phyloP scores from a whole-genome alignment of 1,140 invertebrate species.

The Drosophila yakuba region DNA sequence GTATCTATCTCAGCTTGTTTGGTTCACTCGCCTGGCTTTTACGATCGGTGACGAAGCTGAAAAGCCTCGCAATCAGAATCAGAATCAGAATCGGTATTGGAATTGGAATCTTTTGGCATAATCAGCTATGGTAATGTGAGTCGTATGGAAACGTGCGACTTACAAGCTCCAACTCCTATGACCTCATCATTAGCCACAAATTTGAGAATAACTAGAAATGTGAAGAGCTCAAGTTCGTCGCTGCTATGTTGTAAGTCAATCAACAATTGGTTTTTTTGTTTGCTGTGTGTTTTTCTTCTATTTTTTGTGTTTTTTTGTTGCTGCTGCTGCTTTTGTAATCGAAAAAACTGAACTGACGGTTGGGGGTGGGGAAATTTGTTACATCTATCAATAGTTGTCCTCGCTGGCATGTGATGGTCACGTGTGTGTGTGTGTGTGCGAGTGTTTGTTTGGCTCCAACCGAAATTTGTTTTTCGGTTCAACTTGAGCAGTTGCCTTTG shows the following conservation, averaged over 20 bases:
- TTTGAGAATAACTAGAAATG: slow-evolving; percentile 48
- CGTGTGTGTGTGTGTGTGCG: slow-evolving; percentile 40
- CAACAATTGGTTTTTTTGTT: slow-evolving; percentile 67
- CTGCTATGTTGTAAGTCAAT: slow-evolving; percentile 61
- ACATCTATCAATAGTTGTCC: slow-evolving; percentile 61
- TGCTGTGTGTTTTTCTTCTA: background rate
- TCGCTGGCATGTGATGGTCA: slow-evolving; percentile 76
- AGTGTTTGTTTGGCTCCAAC: slow-evolving; percentile 24
- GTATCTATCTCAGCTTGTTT: slow-evolving; percentile 15
- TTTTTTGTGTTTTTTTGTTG: background rate
- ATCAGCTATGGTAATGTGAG: slow-evolving; percentile 44
- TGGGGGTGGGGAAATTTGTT: slow-evolving; percentile 33
- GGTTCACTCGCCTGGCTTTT: slow-evolving; percentile 9
- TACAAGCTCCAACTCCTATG: slow-evolving; percentile 49
- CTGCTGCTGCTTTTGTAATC: slow-evolving; percentile 52
- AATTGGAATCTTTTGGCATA: slow-evolving; percentile 38
- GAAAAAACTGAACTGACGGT: slow-evolving; percentile 16
- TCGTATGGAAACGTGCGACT: slow-evolving; percentile 19
- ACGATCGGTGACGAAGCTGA: slow-evolving; percentile 16
- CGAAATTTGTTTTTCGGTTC: slow-evolving; percentile 64
- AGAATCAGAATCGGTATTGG: slow-evolving; percentile 1
- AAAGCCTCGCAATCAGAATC: slow-evolving; percentile 1
- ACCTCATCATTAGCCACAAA: slow-evolving; percentile 58
- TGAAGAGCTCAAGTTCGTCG: slow-evolving; percentile 56
- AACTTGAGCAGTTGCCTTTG: slow-evolving; percentile 75